phyloP scores from a whole-genome alignment of 2,888 invertebrate genomes.

The Sinhomidia bicolor region DNA sequence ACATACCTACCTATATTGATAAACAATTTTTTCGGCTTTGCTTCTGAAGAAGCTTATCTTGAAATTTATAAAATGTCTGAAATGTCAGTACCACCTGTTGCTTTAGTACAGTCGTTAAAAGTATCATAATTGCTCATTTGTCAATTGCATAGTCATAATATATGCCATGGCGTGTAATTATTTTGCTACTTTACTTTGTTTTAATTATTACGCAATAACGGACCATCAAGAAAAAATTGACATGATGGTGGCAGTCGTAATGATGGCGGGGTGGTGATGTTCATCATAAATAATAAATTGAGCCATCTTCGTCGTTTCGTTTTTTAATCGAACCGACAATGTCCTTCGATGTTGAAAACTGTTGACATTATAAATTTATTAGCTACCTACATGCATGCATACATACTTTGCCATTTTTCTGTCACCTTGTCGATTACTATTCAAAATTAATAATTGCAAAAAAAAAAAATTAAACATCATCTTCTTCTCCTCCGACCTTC shows the following conservation, averaged over 20 bases:
- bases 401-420: conserved; percentile 2
- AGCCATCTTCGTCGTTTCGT: conserved; percentile 6
- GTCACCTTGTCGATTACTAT: conserved; percentile 12
- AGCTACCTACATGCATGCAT: too few species aligned
- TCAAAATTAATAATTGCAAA: conserved; percentile 31
- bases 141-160: conserved; percentile 13
- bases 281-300: conserved; percentile 7
- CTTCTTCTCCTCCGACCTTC: conserved; percentile 33
- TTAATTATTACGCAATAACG: neutral
- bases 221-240: neutral
- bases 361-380: neutral
- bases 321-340: neutral
- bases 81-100: conserved; percentile 23
- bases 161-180: conserved; percentile 18
- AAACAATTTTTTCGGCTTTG: conserved; percentile 9
- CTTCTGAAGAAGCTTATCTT: conserved; percentile 26
- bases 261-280: neutral
- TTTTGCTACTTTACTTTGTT: conserved; percentile 6
- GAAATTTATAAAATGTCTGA: neutral
- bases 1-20: neutral
- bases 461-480: conserved; percentile 2
- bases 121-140: conserved; percentile 34
- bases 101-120: conserved; percentile 19
- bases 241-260: neutral
- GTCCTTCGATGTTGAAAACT: neutral